Percentiles rank a stretch among this genome's conserved stretches.
Conservation (phyloP, 2,888 invertebrate genomes). For the Gisinianus flammeolus region DNA sequence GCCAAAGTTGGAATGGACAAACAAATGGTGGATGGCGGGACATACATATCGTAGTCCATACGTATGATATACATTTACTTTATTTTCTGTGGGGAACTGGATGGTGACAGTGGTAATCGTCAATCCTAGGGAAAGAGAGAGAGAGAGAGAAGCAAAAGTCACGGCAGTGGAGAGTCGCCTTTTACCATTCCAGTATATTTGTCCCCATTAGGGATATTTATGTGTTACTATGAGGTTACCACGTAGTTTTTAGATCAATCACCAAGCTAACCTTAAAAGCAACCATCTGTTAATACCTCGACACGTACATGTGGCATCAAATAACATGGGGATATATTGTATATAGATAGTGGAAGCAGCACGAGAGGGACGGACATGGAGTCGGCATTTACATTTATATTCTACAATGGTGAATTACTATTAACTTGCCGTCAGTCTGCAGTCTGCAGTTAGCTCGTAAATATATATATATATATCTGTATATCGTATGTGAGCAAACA, state of each 20-base stretch:
- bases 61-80: too few species aligned
- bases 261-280: neutral
- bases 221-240: slow-evolving; percentile 23
- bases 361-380: neutral
- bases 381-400: too few species aligned
- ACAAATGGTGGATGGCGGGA: neutral
- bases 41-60: too few species aligned
- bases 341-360: too few species aligned
- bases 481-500: neutral
- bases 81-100: too few species aligned
- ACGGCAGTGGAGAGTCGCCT: neutral
- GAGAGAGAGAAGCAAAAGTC: neutral
- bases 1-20: neutral
- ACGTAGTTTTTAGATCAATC: slow-evolving; percentile 30
- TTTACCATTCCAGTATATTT: neutral
- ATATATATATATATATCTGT: neutral
- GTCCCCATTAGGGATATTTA: slow-evolving; percentile 27
- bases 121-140: neutral
- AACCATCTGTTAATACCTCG: slow-evolving; percentile 21
- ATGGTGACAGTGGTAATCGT: neutral
- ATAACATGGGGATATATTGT: too few species aligned
- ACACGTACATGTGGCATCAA: too few species aligned
- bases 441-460: too few species aligned
- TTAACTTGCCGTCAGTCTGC: too few species aligned
- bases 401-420: too few species aligned